Evolutionary conservation across 2,113 vertebrate species (phyloP).

Genomic region (Polyodon spathula): DNA sequence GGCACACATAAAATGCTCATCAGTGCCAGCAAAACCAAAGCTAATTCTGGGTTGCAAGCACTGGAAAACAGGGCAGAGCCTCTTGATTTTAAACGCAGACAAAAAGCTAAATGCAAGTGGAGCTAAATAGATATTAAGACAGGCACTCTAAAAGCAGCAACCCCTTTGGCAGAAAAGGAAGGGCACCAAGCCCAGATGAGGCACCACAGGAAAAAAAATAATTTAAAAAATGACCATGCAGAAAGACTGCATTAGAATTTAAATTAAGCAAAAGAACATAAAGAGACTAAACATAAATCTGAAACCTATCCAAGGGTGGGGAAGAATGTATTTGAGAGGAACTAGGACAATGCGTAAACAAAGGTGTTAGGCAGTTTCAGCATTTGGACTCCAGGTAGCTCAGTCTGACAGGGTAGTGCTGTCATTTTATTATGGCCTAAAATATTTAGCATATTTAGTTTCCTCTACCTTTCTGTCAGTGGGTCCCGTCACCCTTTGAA

Average conservation of each 20-base stretch:
- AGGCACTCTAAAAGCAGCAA: conserved; percentile 23
- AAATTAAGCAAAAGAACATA: conserved; percentile 49
- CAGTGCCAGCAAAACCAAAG: conserved; percentile 44
- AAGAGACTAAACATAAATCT: conserved; percentile 58
- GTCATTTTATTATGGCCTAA: too few species aligned
- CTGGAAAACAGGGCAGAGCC: conserved; percentile 27
- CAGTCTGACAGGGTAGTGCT: too few species aligned
- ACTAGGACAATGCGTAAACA: conserved; percentile 37
- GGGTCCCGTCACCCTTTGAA: too few species aligned
- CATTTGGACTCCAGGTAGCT: too few species aligned
- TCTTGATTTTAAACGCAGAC: conserved; percentile 27
- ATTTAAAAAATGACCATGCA: conserved; percentile 56
- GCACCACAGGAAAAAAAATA: conserved; percentile 32
- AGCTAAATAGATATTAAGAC: conserved; percentile 6
- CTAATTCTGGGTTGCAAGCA: conserved; percentile 39
- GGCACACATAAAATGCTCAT: conserved; percentile 37
- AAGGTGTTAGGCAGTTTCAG: conserved; percentile 34
- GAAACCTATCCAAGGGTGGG: conserved; percentile 55
- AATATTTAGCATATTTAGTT: too few species aligned
- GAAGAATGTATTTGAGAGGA: conserved; percentile 51
- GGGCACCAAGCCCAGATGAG: conserved; percentile 36
- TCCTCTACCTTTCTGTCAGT: too few species aligned
- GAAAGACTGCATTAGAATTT: conserved; percentile 65
- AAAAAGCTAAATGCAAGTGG: conserved; percentile 14
- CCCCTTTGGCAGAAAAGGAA: conserved; percentile 30